phyloP scores from a whole-genome alignment of 92 coral and sea anemone genomes.

The Siderastrea radians region DNA sequence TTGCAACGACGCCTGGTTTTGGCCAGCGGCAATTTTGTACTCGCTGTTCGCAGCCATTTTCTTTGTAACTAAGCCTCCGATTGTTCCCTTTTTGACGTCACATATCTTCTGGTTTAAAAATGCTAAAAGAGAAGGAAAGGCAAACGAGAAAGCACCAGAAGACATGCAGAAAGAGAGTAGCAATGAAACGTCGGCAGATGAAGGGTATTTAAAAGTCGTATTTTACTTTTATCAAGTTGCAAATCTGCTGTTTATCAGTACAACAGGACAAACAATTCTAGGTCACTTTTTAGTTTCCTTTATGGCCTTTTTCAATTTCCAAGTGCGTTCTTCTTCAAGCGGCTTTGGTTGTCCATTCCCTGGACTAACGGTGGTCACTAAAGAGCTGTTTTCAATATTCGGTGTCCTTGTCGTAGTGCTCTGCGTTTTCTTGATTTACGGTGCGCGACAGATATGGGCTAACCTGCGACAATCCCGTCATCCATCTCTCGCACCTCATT shows the following conservation, averaged over 20 bases:
- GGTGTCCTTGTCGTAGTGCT: slow-evolving; percentile 59
- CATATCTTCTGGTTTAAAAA: slow-evolving; percentile 70
- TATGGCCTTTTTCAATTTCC: slow-evolving; percentile 54
- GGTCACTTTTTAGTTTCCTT: slow-evolving; percentile 33
- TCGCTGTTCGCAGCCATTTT: slow-evolving; percentile 48
- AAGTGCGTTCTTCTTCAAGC: slow-evolving; percentile 14
- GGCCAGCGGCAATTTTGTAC: slow-evolving; percentile 65
- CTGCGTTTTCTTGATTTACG: slow-evolving; percentile 53
- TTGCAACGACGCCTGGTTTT: slow-evolving; percentile 77
- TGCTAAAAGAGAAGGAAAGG: neutral
- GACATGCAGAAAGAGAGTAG: slow-evolving; percentile 9
- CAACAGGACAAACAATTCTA: slow-evolving; percentile 39
- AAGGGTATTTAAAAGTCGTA: slow-evolving; percentile 64
- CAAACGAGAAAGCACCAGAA: neutral
- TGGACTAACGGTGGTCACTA: slow-evolving; percentile 70
- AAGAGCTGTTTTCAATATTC: slow-evolving; percentile 64
- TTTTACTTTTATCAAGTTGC: slow-evolving; percentile 85
- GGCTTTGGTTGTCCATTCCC: slow-evolving; percentile 76
- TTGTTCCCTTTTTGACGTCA: slow-evolving; percentile 46
- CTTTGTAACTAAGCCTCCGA: slow-evolving; percentile 64
- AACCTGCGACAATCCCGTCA: slow-evolving; percentile 9
- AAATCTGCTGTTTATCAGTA: slow-evolving; percentile 62
- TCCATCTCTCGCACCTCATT: slow-evolving; percentile 61
- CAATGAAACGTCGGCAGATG: slow-evolving; percentile 8
- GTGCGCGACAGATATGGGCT: slow-evolving; percentile 30